Evolutionary conservation across 2,888 invertebrate genomes (phyloP).

Genomic region (Drosophila phalerata): DNA sequence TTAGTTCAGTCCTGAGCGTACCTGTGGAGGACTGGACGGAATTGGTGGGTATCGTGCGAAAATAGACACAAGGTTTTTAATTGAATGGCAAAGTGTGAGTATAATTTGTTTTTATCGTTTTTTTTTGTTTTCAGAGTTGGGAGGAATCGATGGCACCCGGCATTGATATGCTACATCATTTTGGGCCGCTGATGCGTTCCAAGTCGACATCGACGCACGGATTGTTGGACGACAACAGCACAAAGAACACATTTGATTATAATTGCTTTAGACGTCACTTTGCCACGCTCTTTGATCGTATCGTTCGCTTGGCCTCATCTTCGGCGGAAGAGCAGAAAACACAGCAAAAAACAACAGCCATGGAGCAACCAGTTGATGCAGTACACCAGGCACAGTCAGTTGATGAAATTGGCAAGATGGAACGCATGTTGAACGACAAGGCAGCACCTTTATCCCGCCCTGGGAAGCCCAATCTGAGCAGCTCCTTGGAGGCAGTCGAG

Average conservation of each 20-base stretch:
- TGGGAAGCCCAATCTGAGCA: conserved; percentile 42
- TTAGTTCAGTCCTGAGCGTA: conserved; percentile 77
- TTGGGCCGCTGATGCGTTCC: conserved; percentile 82
- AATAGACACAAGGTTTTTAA: not conserved
- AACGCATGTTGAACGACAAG: conserved; percentile 61
- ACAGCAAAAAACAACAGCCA: not conserved
- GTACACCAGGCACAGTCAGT: conserved; percentile 6
- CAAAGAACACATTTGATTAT: conserved; percentile 80
- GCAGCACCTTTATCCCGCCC: conserved; percentile 12
- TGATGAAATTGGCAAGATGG: conserved; percentile 64
- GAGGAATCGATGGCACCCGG: conserved; percentile 84
- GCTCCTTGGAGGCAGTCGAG: conserved; percentile 79
- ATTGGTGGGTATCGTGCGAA: conserved; percentile 66
- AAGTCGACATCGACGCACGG: conserved; percentile 71
- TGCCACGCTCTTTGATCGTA: conserved; percentile 82
- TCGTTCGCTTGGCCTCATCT: conserved; percentile 75
- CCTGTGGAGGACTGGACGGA: conserved; percentile 85
- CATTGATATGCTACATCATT: conserved; percentile 84
- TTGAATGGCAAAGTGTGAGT: not conserved
- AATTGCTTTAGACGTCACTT: conserved; percentile 83
- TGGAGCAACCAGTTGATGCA: conserved; percentile 17
- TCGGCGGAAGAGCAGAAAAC: conserved; percentile 29
- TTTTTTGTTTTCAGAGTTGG: conserved; percentile 79
- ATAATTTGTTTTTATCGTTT: not conserved
- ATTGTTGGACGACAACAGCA: conserved; percentile 61